A percentile compares a stretch with the other conserved stretches of the same genome.
Evolutionary conservation across 2,888 invertebrate genomes (phyloP).

Genomic region (Catocala sponsa): DNA sequence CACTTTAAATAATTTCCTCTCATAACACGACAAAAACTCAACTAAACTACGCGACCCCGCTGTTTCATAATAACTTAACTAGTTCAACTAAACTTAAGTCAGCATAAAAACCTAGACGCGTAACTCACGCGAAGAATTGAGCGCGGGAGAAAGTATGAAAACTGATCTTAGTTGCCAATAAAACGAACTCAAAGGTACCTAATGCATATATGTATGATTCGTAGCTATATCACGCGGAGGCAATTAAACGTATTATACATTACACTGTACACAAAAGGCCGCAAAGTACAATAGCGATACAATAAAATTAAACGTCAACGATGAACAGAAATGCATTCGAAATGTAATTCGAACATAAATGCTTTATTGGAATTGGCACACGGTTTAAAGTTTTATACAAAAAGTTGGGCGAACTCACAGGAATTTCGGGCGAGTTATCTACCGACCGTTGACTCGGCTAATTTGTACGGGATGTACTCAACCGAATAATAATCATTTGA

Average conservation of each 20-base stretch:
- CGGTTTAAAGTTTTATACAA: conserved; percentile 25
- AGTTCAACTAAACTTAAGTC: background rate
- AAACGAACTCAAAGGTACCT: background rate
- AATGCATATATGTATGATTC: background rate
- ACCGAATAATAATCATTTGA: conserved; percentile 20
- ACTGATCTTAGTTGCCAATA: conserved; percentile 10
- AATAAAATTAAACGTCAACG: conserved; percentile 7
- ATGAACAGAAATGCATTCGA: conserved; percentile 18
- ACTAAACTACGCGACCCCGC: background rate
- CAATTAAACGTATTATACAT: conserved; percentile 1
- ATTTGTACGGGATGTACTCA: conserved; percentile 15
- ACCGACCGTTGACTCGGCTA: conserved; percentile 7
- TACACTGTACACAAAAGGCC: conserved; percentile 3
- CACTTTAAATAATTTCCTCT: too few relatives aligned
- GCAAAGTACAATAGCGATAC: conserved; percentile 5
- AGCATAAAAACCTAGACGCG: background rate
- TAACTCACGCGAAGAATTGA: conserved; percentile 13
- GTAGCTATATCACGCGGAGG: background rate
- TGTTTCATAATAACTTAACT: background rate
- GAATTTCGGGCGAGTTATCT: conserved; percentile 12
- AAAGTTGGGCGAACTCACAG: conserved; percentile 12
- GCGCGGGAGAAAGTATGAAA: conserved; percentile 28
- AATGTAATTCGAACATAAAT: conserved; percentile 4
- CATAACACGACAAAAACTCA: background rate
- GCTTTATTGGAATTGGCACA: background rate